These are phyloP conservation scores for Myotis davidii DNA, from an alignment of 2,113 vertebrate species.

Conservation along the genomic window DNA sequence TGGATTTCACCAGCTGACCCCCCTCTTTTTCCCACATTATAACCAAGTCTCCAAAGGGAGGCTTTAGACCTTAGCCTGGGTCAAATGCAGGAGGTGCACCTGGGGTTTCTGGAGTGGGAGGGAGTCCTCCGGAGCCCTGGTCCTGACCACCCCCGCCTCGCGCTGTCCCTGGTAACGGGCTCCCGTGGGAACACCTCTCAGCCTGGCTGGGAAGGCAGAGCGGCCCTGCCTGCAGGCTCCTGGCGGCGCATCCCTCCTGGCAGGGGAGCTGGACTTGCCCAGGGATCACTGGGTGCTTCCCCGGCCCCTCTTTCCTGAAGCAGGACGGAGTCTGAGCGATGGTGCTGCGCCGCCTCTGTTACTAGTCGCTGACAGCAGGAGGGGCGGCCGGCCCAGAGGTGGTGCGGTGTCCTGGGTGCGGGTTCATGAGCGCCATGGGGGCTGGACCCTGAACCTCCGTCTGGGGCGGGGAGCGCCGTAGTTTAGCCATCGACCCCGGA, in stretches of 20 bases:
- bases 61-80: too few relatives aligned
- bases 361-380: slow-evolving; percentile 42
- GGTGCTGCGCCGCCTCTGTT: slow-evolving; percentile 62
- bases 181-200: not conserved
- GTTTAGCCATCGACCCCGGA: slow-evolving; percentile 29
- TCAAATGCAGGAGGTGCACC: not conserved
- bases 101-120: not conserved
- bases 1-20: not conserved
- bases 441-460: fast-evolving
- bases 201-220: not conserved
- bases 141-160: fast-evolving
- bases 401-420: too few relatives aligned
- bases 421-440: too few relatives aligned
- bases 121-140: not conserved
- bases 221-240: not conserved
- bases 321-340: slow-evolving; percentile 71
- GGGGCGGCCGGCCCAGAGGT: slow-evolving; percentile 13
- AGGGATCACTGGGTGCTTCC: slow-evolving; percentile 69
- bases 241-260: not conserved
- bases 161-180: not conserved
- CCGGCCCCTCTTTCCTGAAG: slow-evolving; percentile 65
- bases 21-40: not conserved
- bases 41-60: not conserved
- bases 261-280: slow-evolving; percentile 34
- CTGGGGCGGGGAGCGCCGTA: not conserved